phyloP scores from a whole-genome alignment of 37 sponge, comb jelly and placozoan genomes.

The Chondrilla cf. caribensis region DNA sequence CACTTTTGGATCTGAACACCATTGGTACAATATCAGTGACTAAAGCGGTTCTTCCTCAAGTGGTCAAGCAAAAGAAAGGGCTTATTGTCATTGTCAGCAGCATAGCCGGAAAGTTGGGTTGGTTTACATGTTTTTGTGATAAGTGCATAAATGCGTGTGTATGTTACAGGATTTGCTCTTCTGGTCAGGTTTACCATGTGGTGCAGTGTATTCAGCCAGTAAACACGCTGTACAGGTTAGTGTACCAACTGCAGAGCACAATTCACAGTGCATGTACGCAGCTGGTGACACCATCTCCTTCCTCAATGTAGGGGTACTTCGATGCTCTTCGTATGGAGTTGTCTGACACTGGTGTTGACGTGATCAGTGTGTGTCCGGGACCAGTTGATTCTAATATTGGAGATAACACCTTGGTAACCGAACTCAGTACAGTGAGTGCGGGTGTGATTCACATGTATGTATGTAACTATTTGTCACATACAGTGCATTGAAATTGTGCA shows the following conservation, averaged over 20 bases:
- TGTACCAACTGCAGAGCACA: too few species aligned
- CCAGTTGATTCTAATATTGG: constrained; percentile 55
- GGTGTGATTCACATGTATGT: too few species aligned
- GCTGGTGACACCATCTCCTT: too few species aligned
- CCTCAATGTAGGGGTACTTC: constrained; percentile 78
- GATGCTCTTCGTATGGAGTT: constrained; percentile 84
- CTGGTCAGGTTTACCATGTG: constrained; percentile 35
- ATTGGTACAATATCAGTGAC: constrained; percentile 85
- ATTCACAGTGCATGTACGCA: too few species aligned
- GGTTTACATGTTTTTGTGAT: too few species aligned
- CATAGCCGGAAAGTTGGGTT: constrained; percentile 87
- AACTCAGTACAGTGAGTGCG: not conserved
- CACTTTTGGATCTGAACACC: constrained; percentile 74
- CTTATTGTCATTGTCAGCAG: constrained; percentile 78
- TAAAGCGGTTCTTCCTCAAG: constrained; percentile 78
- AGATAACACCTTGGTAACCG: not conserved
- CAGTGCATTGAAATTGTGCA: too few species aligned
- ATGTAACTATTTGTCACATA: too few species aligned
- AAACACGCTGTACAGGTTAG: constrained; percentile 82
- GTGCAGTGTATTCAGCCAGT: constrained; percentile 77
- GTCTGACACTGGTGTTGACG: constrained; percentile 42
- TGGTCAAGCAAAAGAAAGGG: constrained; percentile 64
- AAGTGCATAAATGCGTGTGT: too few species aligned
- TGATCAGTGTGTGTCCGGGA: constrained; percentile 85
- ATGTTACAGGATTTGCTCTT: too few species aligned